Conservation (phyloP, 2,888 invertebrate species). For the Cyaniris semiargus region DNA sequence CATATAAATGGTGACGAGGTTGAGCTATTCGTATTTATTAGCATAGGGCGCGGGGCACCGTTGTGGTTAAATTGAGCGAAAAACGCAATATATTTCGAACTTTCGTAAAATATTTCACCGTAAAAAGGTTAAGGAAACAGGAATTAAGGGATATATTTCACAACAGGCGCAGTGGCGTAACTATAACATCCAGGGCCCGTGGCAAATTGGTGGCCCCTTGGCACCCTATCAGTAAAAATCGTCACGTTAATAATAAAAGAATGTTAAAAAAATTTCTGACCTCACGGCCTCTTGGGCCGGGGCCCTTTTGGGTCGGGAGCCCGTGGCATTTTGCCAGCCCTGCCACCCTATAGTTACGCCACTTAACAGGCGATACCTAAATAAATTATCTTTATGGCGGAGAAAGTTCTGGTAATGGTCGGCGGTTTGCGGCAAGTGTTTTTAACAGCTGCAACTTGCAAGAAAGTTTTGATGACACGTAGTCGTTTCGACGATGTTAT, state of each 20-base stretch:
- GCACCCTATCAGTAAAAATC: too few relatives aligned
- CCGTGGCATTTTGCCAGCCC: too few relatives aligned
- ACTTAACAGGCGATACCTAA: not conserved
- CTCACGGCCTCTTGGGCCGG: too few relatives aligned
- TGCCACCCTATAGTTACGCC: too few relatives aligned
- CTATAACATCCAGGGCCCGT: too few relatives aligned
- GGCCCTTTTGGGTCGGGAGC: too few relatives aligned
- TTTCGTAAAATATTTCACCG: conserved; percentile 35
- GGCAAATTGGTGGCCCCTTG: too few relatives aligned
- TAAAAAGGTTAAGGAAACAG: conserved; percentile 11
- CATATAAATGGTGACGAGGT: conserved; percentile 31
- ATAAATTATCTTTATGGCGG: conserved; percentile 4
- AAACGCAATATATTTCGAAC: conserved; percentile 47
- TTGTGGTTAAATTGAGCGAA: conserved; percentile 54
- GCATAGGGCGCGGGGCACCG: conserved; percentile 50
- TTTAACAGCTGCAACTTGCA: conserved; percentile 2
- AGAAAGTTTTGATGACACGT: conserved; percentile 11
- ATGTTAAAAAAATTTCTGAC: too few relatives aligned
- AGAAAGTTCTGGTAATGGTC: not conserved
- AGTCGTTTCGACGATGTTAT: not conserved
- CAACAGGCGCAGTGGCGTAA: too few relatives aligned
- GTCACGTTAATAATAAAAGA: too few relatives aligned
- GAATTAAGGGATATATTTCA: conserved; percentile 14
- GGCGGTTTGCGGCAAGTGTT: not conserved
- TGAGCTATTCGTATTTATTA: conserved; percentile 36